Conservation (phyloP, 2,113 vertebrate species). For the Seriola quinqueradiata region DNA sequence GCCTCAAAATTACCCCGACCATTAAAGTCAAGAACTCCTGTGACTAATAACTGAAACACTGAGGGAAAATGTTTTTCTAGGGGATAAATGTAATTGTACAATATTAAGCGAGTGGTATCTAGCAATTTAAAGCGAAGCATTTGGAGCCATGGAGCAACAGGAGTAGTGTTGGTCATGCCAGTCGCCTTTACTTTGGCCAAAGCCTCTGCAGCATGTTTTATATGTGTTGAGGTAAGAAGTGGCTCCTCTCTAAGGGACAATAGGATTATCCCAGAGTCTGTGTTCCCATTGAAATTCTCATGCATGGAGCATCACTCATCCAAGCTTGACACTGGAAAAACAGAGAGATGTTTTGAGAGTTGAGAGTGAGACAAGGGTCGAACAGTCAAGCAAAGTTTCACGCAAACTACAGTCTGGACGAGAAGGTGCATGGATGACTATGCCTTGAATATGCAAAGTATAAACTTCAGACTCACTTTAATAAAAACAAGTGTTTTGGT, state of each 20-base stretch:
- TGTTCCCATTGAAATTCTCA: constrained; percentile 69
- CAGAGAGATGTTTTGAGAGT: constrained; percentile 46
- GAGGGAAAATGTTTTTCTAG: constrained; percentile 40
- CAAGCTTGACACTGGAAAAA: constrained; percentile 66
- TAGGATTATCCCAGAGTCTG: constrained; percentile 35
- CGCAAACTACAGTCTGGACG: constrained; percentile 12
- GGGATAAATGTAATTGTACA: constrained; percentile 46
- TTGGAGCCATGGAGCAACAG: constrained; percentile 8
- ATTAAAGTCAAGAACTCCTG: constrained; percentile 49
- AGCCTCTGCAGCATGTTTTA: constrained; percentile 39
- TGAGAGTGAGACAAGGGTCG: constrained; percentile 23
- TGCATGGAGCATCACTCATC: constrained; percentile 64
- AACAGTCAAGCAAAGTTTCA: constrained; percentile 2
- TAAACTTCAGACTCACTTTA: background rate
- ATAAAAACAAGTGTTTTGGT: background rate
- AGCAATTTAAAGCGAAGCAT: constrained; percentile 45
- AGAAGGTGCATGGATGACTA: constrained; percentile 5
- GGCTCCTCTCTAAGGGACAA: constrained; percentile 32
- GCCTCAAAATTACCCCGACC: constrained; percentile 63
- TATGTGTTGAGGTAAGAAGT: constrained; percentile 14
- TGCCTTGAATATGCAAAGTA: background rate
- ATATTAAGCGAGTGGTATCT: background rate
- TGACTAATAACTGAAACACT: constrained; percentile 55
- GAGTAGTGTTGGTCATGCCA: constrained; percentile 22
- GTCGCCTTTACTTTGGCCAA: constrained; percentile 36